Evolutionary conservation across 2,113 vertebrate genomes (phyloP), one percentile per base, ranked within the genome.

Genomic region (Aplodontia rufa): DNA sequence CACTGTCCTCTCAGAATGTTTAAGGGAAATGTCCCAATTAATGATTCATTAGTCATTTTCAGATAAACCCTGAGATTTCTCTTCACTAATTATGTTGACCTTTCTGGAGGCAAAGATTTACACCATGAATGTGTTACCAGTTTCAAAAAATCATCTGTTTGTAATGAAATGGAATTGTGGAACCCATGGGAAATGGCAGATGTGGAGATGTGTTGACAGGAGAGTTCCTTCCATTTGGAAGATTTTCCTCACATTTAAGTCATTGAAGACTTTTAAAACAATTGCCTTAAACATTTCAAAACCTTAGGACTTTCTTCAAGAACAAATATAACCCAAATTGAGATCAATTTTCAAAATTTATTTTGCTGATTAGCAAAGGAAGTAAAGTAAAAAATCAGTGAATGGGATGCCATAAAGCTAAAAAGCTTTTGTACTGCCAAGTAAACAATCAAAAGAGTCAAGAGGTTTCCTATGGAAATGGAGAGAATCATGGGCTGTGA

Each of bases 71-170:
- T 58, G 32, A 6, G 94, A 96, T 97, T 97, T 96, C 96, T 96
- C 96, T 88, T 97, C 96, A 91, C 94, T 97, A 97, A 97, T 97
- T 97, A 90, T 78, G 82, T 55, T 96, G 98, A 97, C 95, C 97
- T 98, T 98, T 97, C 96, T 95, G 91, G 92, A 97, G 96, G 75
- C 85, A 91, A 87, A 98, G 95, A 88, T 93, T 96, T 96, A 96
- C 90, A 96, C 96, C 85, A 53, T 92, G 96, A 92, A 81, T 96
- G 82, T 91, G 95, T 96, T 92, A 93, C 85, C 97, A 96, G 90
- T 92, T 98, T 96, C 96, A 95, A 98, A 98, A n/a, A 98, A 66
- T 97, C 94, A 96, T 96, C 81, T 84, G 51, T 90, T 16, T 97
- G 69, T 96, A 97, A 97, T 96, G 91, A 97, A 95, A 83, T 51